Evolutionary conservation across 2,113 vertebrate genomes (phyloP).

Genomic region (Glaucomys volans): DNA sequence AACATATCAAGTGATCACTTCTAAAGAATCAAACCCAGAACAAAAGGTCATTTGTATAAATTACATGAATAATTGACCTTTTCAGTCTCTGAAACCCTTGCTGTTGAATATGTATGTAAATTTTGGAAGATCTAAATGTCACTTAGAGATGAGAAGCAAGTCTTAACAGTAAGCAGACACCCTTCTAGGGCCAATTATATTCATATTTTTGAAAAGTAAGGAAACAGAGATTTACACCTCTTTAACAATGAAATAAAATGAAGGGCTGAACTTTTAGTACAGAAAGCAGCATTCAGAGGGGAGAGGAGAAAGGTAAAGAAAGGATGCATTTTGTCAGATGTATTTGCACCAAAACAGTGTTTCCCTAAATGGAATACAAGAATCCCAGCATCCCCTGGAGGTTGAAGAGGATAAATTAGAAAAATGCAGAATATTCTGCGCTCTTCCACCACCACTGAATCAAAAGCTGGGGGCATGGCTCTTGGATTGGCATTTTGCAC

Average conservation of each 20-base stretch:
- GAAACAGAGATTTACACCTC: not conserved
- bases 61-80: constrained; percentile 55
- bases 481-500: not conserved
- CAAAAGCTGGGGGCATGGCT: not conserved
- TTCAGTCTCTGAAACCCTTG: constrained; percentile 35
- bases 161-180: not conserved
- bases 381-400: not conserved
- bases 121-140: constrained; percentile 57
- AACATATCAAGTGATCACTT: not conserved
- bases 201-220: not conserved
- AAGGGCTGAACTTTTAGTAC: not conserved
- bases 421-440: not conserved
- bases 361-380: not conserved
- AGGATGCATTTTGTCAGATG: not conserved
- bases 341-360: too few species aligned
- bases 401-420: not conserved
- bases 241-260: too few species aligned
- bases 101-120: constrained; percentile 62
- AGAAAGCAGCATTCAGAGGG: not conserved
- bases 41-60: constrained; percentile 57
- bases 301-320: not conserved
- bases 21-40: constrained; percentile 10
- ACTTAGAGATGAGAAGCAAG: constrained; percentile 33
- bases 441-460: not conserved
- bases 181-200: not conserved